Evolutionary conservation across 2,888 invertebrate species (phyloP).

Genomic region (Autographa pulchrina): DNA sequence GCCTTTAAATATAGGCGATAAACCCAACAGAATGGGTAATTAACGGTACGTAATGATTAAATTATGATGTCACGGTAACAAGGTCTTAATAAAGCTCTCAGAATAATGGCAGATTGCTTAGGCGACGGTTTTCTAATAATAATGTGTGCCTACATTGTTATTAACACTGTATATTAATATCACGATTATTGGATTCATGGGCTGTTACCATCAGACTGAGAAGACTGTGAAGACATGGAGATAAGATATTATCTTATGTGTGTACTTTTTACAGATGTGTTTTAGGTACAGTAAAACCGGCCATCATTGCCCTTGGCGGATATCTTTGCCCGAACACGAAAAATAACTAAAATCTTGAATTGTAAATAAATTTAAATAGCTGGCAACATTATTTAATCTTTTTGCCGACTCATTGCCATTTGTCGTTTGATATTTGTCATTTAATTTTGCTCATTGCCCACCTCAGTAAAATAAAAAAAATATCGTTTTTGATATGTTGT

Average conservation of each 20-base stretch:
- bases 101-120: conserved; percentile 31
- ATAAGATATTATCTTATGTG: background rate
- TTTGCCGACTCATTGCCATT: too few relatives aligned
- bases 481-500: too few relatives aligned
- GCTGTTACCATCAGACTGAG: background rate
- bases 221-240: background rate
- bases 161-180: conserved; percentile 6
- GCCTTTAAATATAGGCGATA: conserved; percentile 31
- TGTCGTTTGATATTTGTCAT: too few relatives aligned
- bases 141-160: background rate
- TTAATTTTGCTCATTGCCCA: too few relatives aligned
- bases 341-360: too few relatives aligned
- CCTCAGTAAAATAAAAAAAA: too few relatives aligned
- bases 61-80: conserved; percentile 30
- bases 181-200: conserved; percentile 5
- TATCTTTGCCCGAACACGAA: too few relatives aligned
- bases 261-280: background rate
- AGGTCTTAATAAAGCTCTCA: conserved; percentile 40
- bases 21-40: conserved; percentile 37
- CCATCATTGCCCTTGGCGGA: too few relatives aligned
- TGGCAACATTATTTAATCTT: too few relatives aligned
- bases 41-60: conserved; percentile 38
- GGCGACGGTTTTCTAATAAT: conserved; percentile 24
- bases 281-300: too few relatives aligned
- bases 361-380: too few relatives aligned